Evolutionary conservation across 1,140 invertebrate species (phyloP), one percentile per base, ranked within the genome.

Genomic region (Brachionus sp.): DNA sequence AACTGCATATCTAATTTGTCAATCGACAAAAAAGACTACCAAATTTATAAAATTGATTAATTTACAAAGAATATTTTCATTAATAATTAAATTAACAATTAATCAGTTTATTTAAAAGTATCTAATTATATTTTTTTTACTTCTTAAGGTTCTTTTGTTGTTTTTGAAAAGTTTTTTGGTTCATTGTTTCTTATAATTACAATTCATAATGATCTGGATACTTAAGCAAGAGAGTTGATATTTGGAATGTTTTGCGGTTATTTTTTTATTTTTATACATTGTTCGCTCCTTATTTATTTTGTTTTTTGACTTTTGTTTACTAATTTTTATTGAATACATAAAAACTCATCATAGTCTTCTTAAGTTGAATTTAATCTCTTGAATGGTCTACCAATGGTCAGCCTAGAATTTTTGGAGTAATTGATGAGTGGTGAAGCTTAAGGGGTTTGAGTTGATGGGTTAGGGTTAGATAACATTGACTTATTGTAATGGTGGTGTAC

Each of bases 401-500:
- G 37, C 33, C 66, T 70, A 35, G 66, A 70, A 70, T 66, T 66
- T 66, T 66, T 66, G 25, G 13, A 33, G 33, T 35, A 33, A 33
- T 66, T 66, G 29, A 35, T 66, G 64, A 66, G 29, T 33, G 64
- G 64, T 66, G 64, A 66, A 12, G 64, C 64, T 66, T 66, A 29
- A 33, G 64, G 25, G 25, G 64, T 66, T 35, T 66, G 64, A 33
- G 64, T 35, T 35, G 66, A 33, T 70, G 66, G 25, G 66, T 70
- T 70, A 35, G 66, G 66, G 37, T 70, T 33, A 70, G 66, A 70
- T 37, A n/a, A n/a, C n/a, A n/a, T 33, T 13, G 9, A 33, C 33
- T 70, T 37, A 70, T 37, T 70, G 66, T 70, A 70, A 70, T 35
- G 66, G 66, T 35, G 66, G 66, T 70, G 66, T n/a, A 70, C 29